Evolutionary conservation across 2,888 invertebrate species (phyloP).

Genomic region (Mimas tiliae): DNA sequence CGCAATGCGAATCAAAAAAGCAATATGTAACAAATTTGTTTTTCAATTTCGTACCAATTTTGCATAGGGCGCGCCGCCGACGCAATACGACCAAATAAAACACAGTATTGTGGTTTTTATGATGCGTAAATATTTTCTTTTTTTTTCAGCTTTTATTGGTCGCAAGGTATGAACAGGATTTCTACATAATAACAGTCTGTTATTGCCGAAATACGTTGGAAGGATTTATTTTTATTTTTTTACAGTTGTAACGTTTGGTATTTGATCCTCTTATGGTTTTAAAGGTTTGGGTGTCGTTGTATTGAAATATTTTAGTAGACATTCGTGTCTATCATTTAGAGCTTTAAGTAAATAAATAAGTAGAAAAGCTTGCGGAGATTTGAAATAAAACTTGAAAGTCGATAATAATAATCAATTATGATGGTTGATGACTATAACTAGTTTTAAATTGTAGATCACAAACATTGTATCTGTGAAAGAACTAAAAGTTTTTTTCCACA

Average conservation of each 20-base stretch:
- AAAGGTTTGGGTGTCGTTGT: background rate
- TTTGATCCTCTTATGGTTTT: constrained; percentile 23
- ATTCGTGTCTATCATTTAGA: too few relatives aligned
- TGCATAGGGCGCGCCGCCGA: constrained; percentile 73
- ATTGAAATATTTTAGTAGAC: background rate
- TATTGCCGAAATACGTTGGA: constrained; percentile 56
- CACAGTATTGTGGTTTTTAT: constrained; percentile 78
- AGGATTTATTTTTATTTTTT: constrained; percentile 37
- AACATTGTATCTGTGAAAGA: too few relatives aligned
- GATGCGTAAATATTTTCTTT: constrained; percentile 67
- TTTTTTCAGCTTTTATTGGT: constrained; percentile 66
- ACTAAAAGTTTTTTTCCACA: too few relatives aligned
- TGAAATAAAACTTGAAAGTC: too few relatives aligned
- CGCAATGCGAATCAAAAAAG: constrained; percentile 61
- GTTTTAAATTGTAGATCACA: too few relatives aligned
- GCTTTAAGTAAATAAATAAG: too few relatives aligned
- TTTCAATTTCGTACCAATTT: constrained; percentile 85
- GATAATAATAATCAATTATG: too few relatives aligned
- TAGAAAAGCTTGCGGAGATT: too few relatives aligned
- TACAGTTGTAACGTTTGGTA: constrained; percentile 41
- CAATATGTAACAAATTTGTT: constrained; percentile 85
- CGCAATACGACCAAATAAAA: constrained; percentile 72
- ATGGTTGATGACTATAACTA: too few relatives aligned
- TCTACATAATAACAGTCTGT: constrained; percentile 42
- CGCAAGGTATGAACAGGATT: constrained; percentile 73